Conservation (phyloP, 2,113 vertebrate genomes). For the Rousettus leschenaultii region DNA sequence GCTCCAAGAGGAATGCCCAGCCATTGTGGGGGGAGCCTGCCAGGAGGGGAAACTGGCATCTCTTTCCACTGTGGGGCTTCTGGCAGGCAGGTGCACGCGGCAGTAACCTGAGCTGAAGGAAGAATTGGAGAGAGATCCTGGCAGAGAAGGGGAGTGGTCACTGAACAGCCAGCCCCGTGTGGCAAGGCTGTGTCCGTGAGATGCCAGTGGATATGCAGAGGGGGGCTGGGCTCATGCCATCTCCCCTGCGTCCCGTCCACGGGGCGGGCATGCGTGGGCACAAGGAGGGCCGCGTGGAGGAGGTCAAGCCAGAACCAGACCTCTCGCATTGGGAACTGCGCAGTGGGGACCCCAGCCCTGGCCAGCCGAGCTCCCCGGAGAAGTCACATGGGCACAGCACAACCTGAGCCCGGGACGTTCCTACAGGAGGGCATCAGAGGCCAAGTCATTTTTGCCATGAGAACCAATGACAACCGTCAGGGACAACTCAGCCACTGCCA, state of each 20-base stretch:
- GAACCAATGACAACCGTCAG: not conserved
- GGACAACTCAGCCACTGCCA: not conserved
- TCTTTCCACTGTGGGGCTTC: not conserved
- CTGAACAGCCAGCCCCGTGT: not conserved
- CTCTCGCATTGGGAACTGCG: not conserved
- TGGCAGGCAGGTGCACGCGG: not conserved
- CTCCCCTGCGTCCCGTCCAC: not conserved
- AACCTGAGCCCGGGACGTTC: not conserved
- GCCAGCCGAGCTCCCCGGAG: not conserved
- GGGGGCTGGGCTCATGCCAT: not conserved
- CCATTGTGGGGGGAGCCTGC: not conserved
- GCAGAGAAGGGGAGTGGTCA: not conserved
- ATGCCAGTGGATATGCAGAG: not conserved
- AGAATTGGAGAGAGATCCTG: not conserved
- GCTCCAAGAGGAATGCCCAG: fast-evolving
- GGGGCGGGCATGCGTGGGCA: fast-evolving
- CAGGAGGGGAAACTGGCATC: not conserved
- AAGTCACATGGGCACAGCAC: fast-evolving
- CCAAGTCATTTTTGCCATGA: not conserved
- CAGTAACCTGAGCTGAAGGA: not conserved
- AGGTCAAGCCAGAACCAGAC: not conserved
- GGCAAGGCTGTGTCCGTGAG: fast-evolving
- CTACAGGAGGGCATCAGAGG: not conserved
- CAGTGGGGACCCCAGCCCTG: too few relatives aligned
- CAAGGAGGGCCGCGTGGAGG: not conserved